Base-by-base conservation (phyloP, 1,140 invertebrate genomes). In the Gonatopus flavifemur region DNA sequence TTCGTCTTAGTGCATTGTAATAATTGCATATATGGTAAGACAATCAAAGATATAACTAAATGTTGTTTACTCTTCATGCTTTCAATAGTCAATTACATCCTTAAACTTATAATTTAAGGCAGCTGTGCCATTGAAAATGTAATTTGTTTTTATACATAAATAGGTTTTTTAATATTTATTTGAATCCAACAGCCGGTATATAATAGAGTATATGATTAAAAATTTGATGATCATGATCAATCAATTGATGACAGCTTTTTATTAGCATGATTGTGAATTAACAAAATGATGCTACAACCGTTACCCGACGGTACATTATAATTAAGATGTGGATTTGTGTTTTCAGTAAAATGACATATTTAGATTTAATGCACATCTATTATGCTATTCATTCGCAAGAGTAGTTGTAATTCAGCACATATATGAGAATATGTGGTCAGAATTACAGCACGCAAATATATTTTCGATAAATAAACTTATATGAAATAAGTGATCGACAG, bases 181-280 rank as follows among this genome's bases (percentile, higher is more conserved):
- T 62, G 62, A 65, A 66, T 66, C 65, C 65, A 57, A 52, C 49
- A 51, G 52, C 50, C 52, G 53, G 57, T 64, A 53, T 62, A n/a
- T n/a, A n/a, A n/a, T n/a, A 59, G 57, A 65, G 62, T 66, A 53
- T 33, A 64, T 49, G 52, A 65, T 64, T 64, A 49, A 52, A 50
- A 60, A 51, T 49, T 53, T 48, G 31, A 49, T 50, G 46, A 57
- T 60, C 38, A 62, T 70, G 63, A 57, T 69, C n/a, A 70, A 70
- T 69, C 67, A 62, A 51, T 71, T 70, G 70, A 71, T 71, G 70
- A 71, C 61, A 70, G 59, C 65, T 68, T 59, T 67, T 67, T 43
- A n/a, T n/a, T n/a, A n/a, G n/a, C 57, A 64, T 66, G 52, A 66
- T 64, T 63, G 52, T 62, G 49, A 65, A 58, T 62, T 57, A 70